Percentiles rank a stretch among this genome's conserved stretches.
Conservation (phyloP, 2,797 vertebrate species). For the Manis crassicaudata region DNA sequence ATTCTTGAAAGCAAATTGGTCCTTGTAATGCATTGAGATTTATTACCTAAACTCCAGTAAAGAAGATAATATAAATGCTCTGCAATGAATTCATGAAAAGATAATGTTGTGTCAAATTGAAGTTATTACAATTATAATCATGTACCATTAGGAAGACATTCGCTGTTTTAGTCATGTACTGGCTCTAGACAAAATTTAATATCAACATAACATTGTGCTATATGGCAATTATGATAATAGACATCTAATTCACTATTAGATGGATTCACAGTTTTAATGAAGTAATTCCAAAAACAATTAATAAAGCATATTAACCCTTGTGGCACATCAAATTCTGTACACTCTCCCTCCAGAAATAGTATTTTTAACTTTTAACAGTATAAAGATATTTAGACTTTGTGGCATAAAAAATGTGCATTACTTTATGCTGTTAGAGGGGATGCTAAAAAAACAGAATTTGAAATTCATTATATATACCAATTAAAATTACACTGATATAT, state of each 20-base stretch:
- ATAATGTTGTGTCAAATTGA: conserved; percentile 67
- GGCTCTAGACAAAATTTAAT: conserved; percentile 48
- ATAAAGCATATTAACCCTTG: conserved; percentile 23
- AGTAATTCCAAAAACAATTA: conserved; percentile 46
- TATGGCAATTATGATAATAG: conserved; percentile 38
- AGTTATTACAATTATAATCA: conserved; percentile 66
- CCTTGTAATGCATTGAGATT: conserved; percentile 39
- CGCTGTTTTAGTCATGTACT: conserved; percentile 17
- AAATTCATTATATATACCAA: neutral
- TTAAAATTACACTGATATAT: neutral
- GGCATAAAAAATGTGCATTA: neutral
- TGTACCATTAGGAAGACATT: conserved; percentile 60
- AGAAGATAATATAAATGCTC: conserved; percentile 49
- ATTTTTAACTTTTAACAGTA: conserved; percentile 4
- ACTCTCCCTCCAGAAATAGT: neutral
- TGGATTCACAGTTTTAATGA: conserved; percentile 50
- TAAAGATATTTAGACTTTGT: neutral
- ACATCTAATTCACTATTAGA: conserved; percentile 54
- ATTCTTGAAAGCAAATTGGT: conserved; percentile 36
- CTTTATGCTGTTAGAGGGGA: neutral
- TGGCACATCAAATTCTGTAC: conserved; percentile 33
- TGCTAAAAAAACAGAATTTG: neutral
- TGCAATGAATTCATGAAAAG: conserved; percentile 61
- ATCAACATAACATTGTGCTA: conserved; percentile 52
- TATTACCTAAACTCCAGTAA: conserved; percentile 55